A percentile compares a stretch with the other conserved stretches of the same genome.
These are phyloP conservation scores for Margaritifera margaritifera DNA, from an alignment of 2,888 invertebrate species.

Conservation along the genomic window DNA sequence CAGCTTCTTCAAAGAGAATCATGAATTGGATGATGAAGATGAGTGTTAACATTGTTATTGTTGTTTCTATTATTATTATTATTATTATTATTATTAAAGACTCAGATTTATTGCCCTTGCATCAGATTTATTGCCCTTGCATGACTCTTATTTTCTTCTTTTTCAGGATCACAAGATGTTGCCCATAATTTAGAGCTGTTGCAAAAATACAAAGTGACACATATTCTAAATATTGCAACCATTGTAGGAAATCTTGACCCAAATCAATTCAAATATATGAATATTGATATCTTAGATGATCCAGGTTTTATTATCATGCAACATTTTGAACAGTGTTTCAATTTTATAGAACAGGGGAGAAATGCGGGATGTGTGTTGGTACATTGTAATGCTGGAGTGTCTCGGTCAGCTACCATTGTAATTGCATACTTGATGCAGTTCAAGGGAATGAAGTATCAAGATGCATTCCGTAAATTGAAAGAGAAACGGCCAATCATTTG, in stretches of 20 bases:
- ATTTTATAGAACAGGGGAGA: conserved; percentile 79
- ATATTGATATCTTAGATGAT: conserved; percentile 77
- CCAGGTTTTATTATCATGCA: conserved; percentile 65
- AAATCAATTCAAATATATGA: conserved; percentile 75
- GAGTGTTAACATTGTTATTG: too few relatives aligned
- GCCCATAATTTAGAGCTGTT: conserved; percentile 78
- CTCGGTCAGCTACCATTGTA: conserved; percentile 85
- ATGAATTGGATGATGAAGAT: too few relatives aligned
- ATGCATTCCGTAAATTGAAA: conserved; percentile 82
- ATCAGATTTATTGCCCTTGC: neutral
- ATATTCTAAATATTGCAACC: conserved; percentile 83
- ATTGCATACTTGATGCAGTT: conserved; percentile 85
- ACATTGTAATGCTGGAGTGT: conserved; percentile 95
- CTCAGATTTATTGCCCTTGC: neutral
- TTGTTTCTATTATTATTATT: too few relatives aligned
- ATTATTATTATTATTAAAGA: neutral
- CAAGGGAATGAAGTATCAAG: conserved; percentile 76
- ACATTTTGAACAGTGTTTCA: conserved; percentile 74
- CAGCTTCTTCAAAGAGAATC: too few relatives aligned
- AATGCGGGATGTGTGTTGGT: conserved; percentile 80
- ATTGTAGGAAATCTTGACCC: conserved; percentile 69
- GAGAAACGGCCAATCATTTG: conserved; percentile 80
- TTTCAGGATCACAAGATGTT: conserved; percentile 90
- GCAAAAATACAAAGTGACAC: conserved; percentile 78
- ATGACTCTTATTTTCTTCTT: conserved; percentile 1